phyloP scores from a whole-genome alignment of 2,113 vertebrate genomes.

The Hemichromis elongatus region DNA sequence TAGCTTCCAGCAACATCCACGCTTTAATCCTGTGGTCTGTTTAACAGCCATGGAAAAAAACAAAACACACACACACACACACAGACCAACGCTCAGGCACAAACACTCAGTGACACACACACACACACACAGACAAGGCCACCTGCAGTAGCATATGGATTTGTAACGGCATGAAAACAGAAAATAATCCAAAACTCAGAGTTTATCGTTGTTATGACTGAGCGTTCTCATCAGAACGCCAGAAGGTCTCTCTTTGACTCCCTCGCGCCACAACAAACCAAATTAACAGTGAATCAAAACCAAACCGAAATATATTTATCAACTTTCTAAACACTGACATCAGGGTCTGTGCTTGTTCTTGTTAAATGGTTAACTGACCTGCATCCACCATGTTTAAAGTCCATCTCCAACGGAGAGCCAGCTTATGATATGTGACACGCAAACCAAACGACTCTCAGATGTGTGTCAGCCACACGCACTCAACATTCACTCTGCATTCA shows the following conservation, averaged over 20 bases:
- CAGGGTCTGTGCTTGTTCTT: conserved; percentile 36
- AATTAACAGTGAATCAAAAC: background rate
- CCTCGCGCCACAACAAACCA: background rate
- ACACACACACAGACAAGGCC: conserved; percentile 16
- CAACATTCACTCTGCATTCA: conserved; percentile 58
- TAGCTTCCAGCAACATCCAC: background rate
- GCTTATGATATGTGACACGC: conserved; percentile 18
- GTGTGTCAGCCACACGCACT: conserved; percentile 27
- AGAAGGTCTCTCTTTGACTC: conserved; percentile 40
- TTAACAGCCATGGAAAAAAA: conserved; percentile 19
- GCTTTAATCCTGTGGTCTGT: background rate
- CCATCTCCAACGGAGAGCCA: background rate
- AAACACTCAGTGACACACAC: conserved; percentile 16
- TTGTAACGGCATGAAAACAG: background rate
- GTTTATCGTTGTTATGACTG: conserved; percentile 25
- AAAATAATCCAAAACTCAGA: background rate
- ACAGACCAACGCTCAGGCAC: background rate
- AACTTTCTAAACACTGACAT: conserved; percentile 14
- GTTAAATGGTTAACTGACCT: conserved; percentile 11
- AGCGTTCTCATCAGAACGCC: conserved; percentile 35
- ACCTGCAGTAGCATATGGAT: conserved; percentile 1
- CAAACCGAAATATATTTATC: background rate
- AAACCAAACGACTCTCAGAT: background rate
- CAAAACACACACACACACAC: background rate
- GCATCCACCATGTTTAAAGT: conserved; percentile 6